Percentiles rank a stretch among this genome's conserved stretches.
These are phyloP conservation scores for Barnardius zonarius DNA, from an alignment of 2,113 vertebrate species.

Conservation along the genomic window DNA sequence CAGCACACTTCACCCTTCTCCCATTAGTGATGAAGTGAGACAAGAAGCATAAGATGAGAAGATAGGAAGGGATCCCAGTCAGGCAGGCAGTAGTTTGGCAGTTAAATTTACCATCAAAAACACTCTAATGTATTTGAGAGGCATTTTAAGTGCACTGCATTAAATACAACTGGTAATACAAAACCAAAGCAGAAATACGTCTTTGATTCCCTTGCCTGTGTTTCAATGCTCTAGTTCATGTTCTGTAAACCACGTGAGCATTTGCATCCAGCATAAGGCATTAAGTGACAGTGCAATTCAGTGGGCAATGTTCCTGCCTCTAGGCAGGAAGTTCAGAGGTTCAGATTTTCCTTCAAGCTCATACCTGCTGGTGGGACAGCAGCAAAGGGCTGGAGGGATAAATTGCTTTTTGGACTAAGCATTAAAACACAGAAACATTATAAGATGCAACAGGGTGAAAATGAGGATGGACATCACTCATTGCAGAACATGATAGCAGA, in stretches of 20 bases:
- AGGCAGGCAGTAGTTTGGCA: constrained; percentile 24
- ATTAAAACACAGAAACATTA: neutral
- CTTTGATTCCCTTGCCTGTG: constrained; percentile 47
- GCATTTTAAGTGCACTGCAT: constrained; percentile 49
- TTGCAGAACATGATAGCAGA: neutral
- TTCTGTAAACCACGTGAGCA: constrained; percentile 19
- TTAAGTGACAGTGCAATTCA: neutral
- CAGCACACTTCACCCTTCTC: neutral
- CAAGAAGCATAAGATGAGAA: neutral
- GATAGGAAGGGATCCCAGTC: constrained; percentile 18
- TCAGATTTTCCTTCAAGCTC: constrained; percentile 1
- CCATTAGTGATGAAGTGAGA: constrained; percentile 12
- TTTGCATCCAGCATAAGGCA: constrained; percentile 26
- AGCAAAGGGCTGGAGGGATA: neutral
- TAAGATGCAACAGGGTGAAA: constrained; percentile 10
- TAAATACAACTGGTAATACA: constrained; percentile 45
- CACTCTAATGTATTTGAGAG: constrained; percentile 28
- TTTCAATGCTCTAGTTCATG: constrained; percentile 22
- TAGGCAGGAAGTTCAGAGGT: neutral
- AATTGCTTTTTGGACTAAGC: constrained; percentile 1
- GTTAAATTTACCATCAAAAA: constrained; percentile 52
- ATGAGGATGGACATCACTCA: constrained; percentile 5
- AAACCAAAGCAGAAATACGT: constrained; percentile 30
- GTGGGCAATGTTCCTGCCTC: constrained; percentile 11
- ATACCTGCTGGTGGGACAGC: neutral